Evolutionary conservation across 2,113 vertebrate genomes (phyloP).

Genomic region (Onychostruthus taczanowskii): DNA sequence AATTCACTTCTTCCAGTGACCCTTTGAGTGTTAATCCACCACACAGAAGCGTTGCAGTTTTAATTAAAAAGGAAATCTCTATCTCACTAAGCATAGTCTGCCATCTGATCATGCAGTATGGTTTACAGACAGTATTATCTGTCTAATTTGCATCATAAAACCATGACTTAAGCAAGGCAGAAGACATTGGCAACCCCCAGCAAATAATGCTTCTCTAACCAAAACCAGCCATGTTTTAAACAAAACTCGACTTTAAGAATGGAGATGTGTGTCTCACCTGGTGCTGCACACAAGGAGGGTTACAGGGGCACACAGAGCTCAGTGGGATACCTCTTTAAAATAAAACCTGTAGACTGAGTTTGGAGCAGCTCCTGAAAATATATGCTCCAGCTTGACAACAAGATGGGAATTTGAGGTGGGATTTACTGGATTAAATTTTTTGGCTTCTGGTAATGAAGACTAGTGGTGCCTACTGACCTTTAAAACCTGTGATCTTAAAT

Average conservation of each 20-base stretch:
- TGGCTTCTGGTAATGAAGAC: background rate
- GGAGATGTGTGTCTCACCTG: background rate
- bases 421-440: slow-evolving; percentile 27
- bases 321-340: background rate
- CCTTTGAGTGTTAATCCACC: slow-evolving; percentile 50
- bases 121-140: slow-evolving; percentile 45
- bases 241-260: background rate
- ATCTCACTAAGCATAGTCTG: slow-evolving; percentile 33
- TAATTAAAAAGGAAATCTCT: slow-evolving; percentile 65
- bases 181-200: background rate
- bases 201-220: background rate
- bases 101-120: slow-evolving; percentile 57
- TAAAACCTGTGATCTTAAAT: slow-evolving; percentile 5
- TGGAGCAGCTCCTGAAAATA: background rate
- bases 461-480: background rate
- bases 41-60: slow-evolving; percentile 35
- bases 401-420: background rate
- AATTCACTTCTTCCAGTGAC: slow-evolving; percentile 33
- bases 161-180: background rate
- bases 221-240: background rate
- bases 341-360: background rate
- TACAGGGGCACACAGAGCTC: background rate
- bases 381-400: background rate
- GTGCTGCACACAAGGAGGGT: background rate
- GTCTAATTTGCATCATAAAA: slow-evolving; percentile 61